phyloP scores from a whole-genome alignment of 1,140 invertebrate genomes.

The Macrotrachela quadricornifera region DNA sequence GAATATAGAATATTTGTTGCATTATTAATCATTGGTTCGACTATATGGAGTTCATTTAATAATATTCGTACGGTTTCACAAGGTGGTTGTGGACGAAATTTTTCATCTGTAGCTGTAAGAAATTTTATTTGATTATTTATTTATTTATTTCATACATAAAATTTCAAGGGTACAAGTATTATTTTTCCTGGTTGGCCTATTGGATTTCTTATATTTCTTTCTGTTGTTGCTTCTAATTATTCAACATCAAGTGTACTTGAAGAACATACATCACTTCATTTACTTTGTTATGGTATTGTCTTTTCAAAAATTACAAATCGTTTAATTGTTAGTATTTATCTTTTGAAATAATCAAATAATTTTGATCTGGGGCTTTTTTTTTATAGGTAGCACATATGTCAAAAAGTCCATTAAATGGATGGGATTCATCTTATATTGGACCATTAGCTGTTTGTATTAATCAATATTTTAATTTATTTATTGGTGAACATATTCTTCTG shows the following conservation, averaged over 20 bases:
- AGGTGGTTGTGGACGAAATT: constrained; percentile 87
- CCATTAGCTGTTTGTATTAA: constrained; percentile 81
- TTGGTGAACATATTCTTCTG: constrained; percentile 68
- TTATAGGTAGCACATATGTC: constrained; percentile 88
- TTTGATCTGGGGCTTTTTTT: constrained; percentile 11
- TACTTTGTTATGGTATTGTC: constrained; percentile 79
- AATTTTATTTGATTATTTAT: neutral
- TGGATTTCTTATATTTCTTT: constrained; percentile 62
- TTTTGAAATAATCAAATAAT: neutral
- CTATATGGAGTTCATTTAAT: too few species aligned
- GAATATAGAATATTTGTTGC: too few species aligned
- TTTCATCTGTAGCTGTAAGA: constrained; percentile 81
- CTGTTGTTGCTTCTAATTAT: constrained; percentile 78
- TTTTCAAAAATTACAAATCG: constrained; percentile 85
- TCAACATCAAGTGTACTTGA: constrained; percentile 67
- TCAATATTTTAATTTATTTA: constrained; percentile 85
- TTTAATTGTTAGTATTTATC: constrained; percentile 55
- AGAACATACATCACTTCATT: constrained; percentile 71
- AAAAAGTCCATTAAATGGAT: constrained; percentile 83
- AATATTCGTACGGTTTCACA: constrained; percentile 48
- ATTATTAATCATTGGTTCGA: too few species aligned
- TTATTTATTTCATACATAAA: neutral
- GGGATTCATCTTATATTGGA: constrained; percentile 70
- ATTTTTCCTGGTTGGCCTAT: constrained; percentile 85
- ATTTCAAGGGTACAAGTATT: constrained; percentile 67